Evolutionary conservation across 2,888 invertebrate species (phyloP).

Genomic region (Trissonchulus sp.): DNA sequence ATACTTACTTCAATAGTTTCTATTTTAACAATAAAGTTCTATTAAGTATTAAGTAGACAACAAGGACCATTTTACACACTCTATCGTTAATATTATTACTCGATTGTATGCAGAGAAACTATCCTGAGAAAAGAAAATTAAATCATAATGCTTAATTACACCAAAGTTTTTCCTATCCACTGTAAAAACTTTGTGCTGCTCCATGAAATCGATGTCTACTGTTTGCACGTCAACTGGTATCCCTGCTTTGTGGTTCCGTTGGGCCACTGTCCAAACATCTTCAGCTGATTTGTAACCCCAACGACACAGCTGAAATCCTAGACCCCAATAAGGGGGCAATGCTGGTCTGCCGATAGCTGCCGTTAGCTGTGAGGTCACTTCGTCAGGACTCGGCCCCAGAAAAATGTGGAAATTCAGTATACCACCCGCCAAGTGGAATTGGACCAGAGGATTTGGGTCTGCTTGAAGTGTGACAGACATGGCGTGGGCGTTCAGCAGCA

Average conservation of each 20-base stretch:
- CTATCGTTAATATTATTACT: too few species aligned
- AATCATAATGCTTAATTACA: background rate
- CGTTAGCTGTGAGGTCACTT: slow-evolving; percentile 44
- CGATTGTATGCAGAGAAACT: too few species aligned
- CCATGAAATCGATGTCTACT: slow-evolving; percentile 81
- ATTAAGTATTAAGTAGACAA: too few species aligned
- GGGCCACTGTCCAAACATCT: slow-evolving; percentile 43
- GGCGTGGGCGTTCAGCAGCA: slow-evolving; percentile 20
- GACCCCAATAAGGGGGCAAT: slow-evolving; percentile 27
- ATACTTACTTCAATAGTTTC: too few species aligned
- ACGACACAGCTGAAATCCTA: slow-evolving; percentile 28
- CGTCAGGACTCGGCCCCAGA: slow-evolving; percentile 44
- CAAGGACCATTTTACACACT: too few species aligned
- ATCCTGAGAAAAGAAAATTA: too few species aligned
- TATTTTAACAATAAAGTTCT: too few species aligned
- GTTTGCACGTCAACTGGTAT: slow-evolving; percentile 64
- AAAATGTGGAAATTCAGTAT: slow-evolving; percentile 45
- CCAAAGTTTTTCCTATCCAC: slow-evolving; percentile 58
- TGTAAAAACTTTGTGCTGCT: slow-evolving; percentile 70
- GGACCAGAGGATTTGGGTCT: slow-evolving; percentile 57
- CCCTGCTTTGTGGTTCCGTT: slow-evolving; percentile 48
- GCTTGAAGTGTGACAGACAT: slow-evolving; percentile 26
- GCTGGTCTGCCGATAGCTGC: slow-evolving; percentile 12
- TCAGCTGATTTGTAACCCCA: slow-evolving; percentile 33
- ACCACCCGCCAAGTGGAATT: slow-evolving; percentile 61